These are phyloP conservation scores for Drosophila mulleri DNA, from an alignment of 2,888 invertebrate genomes.

Conservation along the genomic window DNA sequence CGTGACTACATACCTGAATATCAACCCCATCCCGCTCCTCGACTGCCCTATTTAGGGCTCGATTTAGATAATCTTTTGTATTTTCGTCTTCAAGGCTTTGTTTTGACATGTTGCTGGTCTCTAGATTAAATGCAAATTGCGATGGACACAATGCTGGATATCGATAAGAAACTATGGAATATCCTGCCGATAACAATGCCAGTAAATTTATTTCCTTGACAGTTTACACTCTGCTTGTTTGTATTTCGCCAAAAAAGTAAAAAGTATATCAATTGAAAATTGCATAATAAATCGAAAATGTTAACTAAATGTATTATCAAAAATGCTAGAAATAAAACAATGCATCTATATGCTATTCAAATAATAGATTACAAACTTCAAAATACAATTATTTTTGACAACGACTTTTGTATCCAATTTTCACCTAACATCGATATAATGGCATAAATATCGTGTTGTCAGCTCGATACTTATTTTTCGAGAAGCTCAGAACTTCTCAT, in stretches of 20 bases:
- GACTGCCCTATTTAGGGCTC: background rate
- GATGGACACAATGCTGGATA: background rate
- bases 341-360: too few species aligned
- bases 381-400: background rate
- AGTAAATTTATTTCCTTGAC: background rate
- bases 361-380: too few species aligned
- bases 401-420: background rate
- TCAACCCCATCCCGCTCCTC: background rate
- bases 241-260: too few species aligned
- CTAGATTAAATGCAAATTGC: background rate
- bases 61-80: background rate
- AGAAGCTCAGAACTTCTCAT: background rate
- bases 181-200: constrained; percentile 1
- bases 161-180: constrained; percentile 9
- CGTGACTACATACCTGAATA: background rate
- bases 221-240: background rate
- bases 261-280: background rate
- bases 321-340: too few species aligned
- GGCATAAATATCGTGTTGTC: constrained; percentile 4
- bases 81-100: background rate
- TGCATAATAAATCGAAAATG: background rate
- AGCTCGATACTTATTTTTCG: constrained; percentile 1
- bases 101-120: constrained; percentile 3
- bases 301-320: too few species aligned
- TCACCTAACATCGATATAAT: constrained; percentile 26